Evolutionary conservation across 2,113 vertebrate species (phyloP).

Genomic region (Orcinus orca): DNA sequence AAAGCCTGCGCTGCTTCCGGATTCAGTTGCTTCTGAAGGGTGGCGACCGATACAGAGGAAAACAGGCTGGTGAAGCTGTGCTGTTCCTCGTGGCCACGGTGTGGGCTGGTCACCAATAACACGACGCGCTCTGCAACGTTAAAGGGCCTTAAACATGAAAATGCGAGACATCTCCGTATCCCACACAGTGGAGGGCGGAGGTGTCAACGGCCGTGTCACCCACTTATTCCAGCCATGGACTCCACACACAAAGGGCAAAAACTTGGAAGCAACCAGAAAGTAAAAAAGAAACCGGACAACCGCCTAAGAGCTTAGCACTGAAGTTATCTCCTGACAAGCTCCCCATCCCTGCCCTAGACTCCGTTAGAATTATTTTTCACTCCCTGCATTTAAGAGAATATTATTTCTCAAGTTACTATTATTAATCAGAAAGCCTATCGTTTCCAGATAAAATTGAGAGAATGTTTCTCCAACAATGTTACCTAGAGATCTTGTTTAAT

Average conservation of each 20-base stretch:
- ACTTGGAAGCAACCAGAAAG: background rate
- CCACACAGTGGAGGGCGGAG: fast-evolving
- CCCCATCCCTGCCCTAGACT: constrained; percentile 8
- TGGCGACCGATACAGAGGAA: background rate
- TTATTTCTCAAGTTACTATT: constrained; percentile 38
- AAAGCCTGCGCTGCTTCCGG: background rate
- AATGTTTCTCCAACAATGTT: constrained; percentile 65
- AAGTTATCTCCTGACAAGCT: background rate
- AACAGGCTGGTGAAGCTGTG: background rate
- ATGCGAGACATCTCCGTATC: fast-evolving
- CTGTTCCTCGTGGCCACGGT: fast-evolving
- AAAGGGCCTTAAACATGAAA: background rate
- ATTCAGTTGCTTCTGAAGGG: background rate
- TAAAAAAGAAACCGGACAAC: background rate
- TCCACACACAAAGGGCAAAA: background rate
- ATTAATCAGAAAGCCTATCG: constrained; percentile 51
- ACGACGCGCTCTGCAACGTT: fast-evolving
- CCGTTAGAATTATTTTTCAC: constrained; percentile 7
- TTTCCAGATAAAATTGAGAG: constrained; percentile 42
- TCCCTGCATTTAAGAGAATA: background rate
- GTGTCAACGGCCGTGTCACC: too few relatives aligned
- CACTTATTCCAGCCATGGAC: too few relatives aligned
- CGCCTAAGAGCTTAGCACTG: background rate
- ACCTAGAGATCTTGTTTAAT: constrained; percentile 47
- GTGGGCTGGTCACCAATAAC: fast-evolving